These are phyloP conservation scores for Menura novaehollandiae DNA, from an alignment of 2,113 vertebrate species.

Conservation along the genomic window DNA sequence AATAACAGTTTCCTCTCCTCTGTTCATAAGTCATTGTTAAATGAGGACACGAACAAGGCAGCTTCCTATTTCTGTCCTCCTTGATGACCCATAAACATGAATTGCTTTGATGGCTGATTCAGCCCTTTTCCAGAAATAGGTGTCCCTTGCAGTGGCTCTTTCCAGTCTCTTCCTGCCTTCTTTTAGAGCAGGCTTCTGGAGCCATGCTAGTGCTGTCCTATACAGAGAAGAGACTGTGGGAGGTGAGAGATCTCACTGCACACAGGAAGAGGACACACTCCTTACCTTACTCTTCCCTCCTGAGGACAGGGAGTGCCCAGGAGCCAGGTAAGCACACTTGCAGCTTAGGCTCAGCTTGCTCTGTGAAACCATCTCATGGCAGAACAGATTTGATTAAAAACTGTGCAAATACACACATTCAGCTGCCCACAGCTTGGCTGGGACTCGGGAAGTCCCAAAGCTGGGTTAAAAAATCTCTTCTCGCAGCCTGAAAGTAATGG, in stretches of 20 bases:
- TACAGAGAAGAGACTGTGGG: neutral
- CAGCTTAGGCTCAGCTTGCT: neutral
- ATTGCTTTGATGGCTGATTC: neutral
- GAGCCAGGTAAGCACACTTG: neutral
- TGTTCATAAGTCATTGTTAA: neutral
- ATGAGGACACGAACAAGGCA: neutral
- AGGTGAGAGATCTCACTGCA: neutral
- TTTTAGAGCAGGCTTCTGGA: neutral
- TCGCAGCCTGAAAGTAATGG: conserved; percentile 19
- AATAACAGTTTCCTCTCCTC: neutral
- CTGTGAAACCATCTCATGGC: neutral
- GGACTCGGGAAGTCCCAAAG: neutral
- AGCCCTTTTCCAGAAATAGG: neutral
- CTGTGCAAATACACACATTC: neutral
- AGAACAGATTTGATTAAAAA: neutral
- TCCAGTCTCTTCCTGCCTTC: neutral
- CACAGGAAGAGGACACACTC: neutral
- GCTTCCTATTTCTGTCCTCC: conserved; percentile 2
- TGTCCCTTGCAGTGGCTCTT: neutral
- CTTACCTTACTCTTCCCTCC: neutral
- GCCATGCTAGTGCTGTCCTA: neutral
- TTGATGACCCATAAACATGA: neutral
- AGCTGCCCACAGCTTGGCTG: neutral
- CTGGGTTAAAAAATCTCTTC: conserved; percentile 8
- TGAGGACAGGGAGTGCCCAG: neutral